Base-by-base conservation (phyloP, 1,140 invertebrate species). In the Drosophila orena region DNA sequence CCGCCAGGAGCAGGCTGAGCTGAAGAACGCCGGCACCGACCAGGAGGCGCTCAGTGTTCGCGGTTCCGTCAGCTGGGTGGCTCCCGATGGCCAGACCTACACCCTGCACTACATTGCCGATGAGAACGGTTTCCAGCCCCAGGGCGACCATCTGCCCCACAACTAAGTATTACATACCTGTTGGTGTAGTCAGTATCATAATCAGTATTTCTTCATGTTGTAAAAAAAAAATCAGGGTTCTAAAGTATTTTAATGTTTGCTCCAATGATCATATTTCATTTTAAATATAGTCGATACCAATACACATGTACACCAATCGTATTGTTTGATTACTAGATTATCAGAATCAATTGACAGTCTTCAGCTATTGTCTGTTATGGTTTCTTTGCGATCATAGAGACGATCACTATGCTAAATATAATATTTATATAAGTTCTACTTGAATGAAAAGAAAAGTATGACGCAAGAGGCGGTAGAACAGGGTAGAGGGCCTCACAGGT, bases 51-150 rank as follows among this genome's bases (percentile, higher is more conserved):
- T 95, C 2, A 92, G 91, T 0, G 95, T 95, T 5, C 93, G 94
- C 57, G 96, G 96, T 15, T 93, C 93, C 11, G 96, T 95, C 93
- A 94, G 93, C 61, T 97, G 95, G 91, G 92, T 94, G 2, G 94
- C 93, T 8, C 93, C 94, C n/a, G 95, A 96, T 83, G 96, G 96
- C 14, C 93, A 93, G 27, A 93, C 93, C 14, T 94, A 95, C 56
- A 93, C 93, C 2, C 92, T 96, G 11, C 94, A 93, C 40, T 96
- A 95, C 90, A 92, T 94, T 34, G 96, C 96, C 46, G 95, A 96
- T 88, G 95, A 96, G 90, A 95, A 96, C 58, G 96, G 96, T 8
- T 97, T 96, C 94, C 95, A 94, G 58, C 95, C 96, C 11, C 71
- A 93, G 61, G 95, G 94, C 10, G 94, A 92, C 10, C 94, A 95